Conservation (phyloP, 2,113 vertebrate species). For the Prolemur simus region DNA sequence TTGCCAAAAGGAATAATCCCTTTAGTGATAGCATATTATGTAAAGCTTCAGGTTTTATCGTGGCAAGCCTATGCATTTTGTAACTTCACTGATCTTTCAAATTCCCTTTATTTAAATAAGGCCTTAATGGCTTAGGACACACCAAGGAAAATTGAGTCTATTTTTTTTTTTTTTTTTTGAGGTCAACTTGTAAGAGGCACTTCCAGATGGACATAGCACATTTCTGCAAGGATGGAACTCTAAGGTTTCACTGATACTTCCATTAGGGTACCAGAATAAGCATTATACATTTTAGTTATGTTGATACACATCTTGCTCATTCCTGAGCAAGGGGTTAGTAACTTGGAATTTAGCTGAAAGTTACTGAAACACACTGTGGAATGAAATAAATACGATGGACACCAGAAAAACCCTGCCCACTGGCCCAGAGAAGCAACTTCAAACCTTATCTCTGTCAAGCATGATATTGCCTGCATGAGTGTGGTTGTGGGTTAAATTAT, state of each 20-base stretch:
- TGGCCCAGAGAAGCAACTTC: not conserved
- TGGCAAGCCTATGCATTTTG: not conserved
- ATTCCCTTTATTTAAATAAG: constrained; percentile 12
- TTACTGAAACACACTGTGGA: not conserved
- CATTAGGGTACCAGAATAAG: not conserved
- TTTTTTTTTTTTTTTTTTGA: not conserved
- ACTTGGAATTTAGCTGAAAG: not conserved
- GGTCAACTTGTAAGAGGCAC: not conserved
- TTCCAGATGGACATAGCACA: not conserved
- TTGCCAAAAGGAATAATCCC: not conserved
- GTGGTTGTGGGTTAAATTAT: not conserved
- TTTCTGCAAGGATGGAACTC: not conserved
- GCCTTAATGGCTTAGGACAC: not conserved
- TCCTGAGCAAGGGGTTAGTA: not conserved
- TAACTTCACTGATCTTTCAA: not conserved
- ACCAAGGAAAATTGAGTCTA: not conserved
- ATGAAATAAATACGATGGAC: not conserved
- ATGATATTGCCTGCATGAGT: not conserved
- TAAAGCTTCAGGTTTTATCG: not conserved
- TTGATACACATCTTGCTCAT: not conserved
- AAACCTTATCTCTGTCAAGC: not conserved
- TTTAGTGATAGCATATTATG: not conserved
- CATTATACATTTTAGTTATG: not conserved
- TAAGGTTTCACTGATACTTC: not conserved
- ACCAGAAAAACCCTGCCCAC: not conserved